Percentiles rank a stretch among this genome's conserved stretches.
Conservation (phyloP, 2,888 invertebrate genomes). For the Xestia rhomboidea region DNA sequence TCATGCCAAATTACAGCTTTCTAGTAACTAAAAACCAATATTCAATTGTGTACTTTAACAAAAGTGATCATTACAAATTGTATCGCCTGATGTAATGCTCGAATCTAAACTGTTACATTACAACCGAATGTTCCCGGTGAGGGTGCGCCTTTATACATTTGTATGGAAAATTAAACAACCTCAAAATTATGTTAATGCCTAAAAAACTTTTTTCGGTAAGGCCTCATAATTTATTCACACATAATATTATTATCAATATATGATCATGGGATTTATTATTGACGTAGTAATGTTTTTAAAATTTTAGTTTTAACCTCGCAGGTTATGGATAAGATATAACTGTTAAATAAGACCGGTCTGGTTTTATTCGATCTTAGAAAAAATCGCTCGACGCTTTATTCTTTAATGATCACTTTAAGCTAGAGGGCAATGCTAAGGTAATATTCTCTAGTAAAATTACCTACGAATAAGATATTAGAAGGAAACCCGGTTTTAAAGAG, state of each 20-base stretch:
- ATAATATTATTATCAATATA: not conserved
- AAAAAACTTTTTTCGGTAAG: not conserved
- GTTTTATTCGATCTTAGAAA: not conserved
- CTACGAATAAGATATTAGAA: not conserved
- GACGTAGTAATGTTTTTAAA: not conserved
- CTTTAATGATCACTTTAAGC: not conserved
- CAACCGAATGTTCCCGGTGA: not conserved
- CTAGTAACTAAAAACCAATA: too few relatives aligned
- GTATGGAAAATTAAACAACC: not conserved
- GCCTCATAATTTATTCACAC: not conserved
- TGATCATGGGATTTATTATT: not conserved
- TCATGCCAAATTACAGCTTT: too few relatives aligned
- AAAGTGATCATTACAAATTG: not conserved
- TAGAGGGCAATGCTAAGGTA: not conserved
- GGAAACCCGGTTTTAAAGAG: not conserved
- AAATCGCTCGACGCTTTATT: not conserved
- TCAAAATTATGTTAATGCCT: not conserved
- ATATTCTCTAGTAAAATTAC: not conserved
- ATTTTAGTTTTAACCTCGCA: not conserved
- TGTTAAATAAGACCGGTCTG: not conserved
- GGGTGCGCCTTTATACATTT: not conserved
- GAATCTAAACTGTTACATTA: not conserved
- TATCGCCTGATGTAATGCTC: not conserved
- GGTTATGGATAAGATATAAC: not conserved
- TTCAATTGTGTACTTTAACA: too few relatives aligned